Evolutionary conservation across 2,113 vertebrate species (phyloP).

Genomic region (Thymallus thymallus): DNA sequence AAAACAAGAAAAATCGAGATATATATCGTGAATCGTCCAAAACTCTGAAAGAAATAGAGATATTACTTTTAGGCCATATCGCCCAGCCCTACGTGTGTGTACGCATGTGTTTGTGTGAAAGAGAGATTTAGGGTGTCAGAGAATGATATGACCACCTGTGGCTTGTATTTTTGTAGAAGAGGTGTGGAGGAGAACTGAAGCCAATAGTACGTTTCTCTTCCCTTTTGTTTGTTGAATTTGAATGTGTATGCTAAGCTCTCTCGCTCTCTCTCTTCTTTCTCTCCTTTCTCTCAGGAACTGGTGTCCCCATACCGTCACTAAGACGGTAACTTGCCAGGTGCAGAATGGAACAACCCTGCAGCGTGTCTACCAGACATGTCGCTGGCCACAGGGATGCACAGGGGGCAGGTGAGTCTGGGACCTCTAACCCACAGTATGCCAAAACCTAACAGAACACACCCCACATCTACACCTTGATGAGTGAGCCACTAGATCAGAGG

Average conservation of each 20-base stretch:
- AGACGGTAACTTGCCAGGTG: constrained; percentile 86
- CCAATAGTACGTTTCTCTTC: neutral
- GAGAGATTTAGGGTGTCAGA: neutral
- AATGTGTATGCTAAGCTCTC: neutral
- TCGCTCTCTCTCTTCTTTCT: neutral
- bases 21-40: too few relatives aligned
- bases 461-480: neutral
- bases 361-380: constrained; percentile 89
- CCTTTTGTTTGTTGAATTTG: neutral
- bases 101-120: neutral
- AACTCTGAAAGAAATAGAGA: too few relatives aligned
- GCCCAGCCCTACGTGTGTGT: too few relatives aligned
- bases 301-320: constrained; percentile 89
- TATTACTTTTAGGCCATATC: too few relatives aligned
- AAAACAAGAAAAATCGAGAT: too few relatives aligned
- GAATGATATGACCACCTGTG: neutral
- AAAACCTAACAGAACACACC: neutral
- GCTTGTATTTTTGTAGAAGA: neutral
- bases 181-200: neutral
- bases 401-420: constrained; percentile 82
- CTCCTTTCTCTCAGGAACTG: constrained; percentile 81
- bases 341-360: constrained; percentile 94
- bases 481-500: neutral
- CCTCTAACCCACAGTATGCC: neutral
- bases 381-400: constrained; percentile 88